Evolutionary conservation across 2,888 invertebrate species (phyloP), one percentile per base, ranked within the genome.

Genomic region (Tipula unca): DNA sequence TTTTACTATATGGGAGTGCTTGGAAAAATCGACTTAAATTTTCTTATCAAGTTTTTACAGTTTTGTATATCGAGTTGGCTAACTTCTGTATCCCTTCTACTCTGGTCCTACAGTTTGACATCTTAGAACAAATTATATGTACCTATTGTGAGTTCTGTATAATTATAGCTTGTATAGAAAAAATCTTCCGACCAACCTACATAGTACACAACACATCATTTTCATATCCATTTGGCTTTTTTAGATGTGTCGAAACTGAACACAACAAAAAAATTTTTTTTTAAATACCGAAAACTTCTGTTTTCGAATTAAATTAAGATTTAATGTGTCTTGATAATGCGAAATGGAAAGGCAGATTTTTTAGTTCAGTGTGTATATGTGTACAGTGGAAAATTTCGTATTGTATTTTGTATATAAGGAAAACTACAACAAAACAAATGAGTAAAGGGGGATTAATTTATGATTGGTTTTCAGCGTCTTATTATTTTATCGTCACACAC

Each of bases 271-370:
- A 10, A 8, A 10, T 25, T 69, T 69, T 13, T 25, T 69, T 20
- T 69, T 25, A 25, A 69, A 69, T 69, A 69, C 69, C 69, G 69
- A 69, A 69, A 69, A 69, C 69, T 69, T 69, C 69, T 69, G 69
- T 69, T 69, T 69, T 69, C 69, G 69, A 69, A 69, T 69, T 69
- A 69, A 69, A 69, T 69, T 69, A 69, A 69, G 69, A 69, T 69
- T 69, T 69, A 69, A 69, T 69, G 69, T 69, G 69, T 69, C 69
- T 69, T 69, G 25, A 69, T 20, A 25, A 69, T 48, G 48, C 17
- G 17, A 48, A 48, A 48, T 69, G 69, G 25, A 25, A 25, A 69
- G 69, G 25, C 20, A 10, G 69, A 69, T 10, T 10, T 69, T n/a
- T 69, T 69, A 2, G 10, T 25, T 25, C 17, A 10, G n/a, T 48